These are phyloP conservation scores for Venturia canescens DNA, from an alignment of 1,140 invertebrate genomes.

Conservation along the genomic window DNA sequence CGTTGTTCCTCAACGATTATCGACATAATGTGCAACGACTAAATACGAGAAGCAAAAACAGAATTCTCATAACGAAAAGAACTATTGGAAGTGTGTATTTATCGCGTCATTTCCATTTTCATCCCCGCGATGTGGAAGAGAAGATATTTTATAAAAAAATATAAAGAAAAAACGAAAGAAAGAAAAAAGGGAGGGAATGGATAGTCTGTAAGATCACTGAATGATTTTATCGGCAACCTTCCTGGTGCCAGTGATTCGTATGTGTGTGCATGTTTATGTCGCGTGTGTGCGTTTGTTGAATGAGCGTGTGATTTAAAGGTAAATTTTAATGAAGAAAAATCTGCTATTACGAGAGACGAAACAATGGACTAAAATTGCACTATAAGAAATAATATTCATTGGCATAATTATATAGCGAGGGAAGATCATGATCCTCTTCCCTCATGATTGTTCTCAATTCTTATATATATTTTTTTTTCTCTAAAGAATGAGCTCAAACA, in stretches of 20 bases:
- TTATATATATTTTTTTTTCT: background rate
- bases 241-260: background rate
- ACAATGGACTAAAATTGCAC: constrained; percentile 25
- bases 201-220: constrained; percentile 26
- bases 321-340: constrained; percentile 16
- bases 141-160: constrained; percentile 25
- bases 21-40: constrained; percentile 32
- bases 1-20: constrained; percentile 28
- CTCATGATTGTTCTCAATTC: background rate
- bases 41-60: background rate
- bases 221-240: constrained; percentile 30
- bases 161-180: background rate
- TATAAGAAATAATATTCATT: constrained; percentile 22
- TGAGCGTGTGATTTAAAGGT: constrained; percentile 13
- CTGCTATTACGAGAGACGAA: constrained; percentile 16
- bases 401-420: background rate
- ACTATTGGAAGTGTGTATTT: constrained; percentile 34
- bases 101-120: constrained; percentile 31
- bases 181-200: background rate
- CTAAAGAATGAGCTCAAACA: background rate
- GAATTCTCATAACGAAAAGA: background rate
- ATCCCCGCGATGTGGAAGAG: constrained; percentile 29
- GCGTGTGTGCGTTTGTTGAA: background rate
- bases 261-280: background rate
- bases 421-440: background rate